Percentiles rank a stretch among this genome's conserved stretches.
phyloP scores from a whole-genome alignment of 2,888 invertebrate species.

The Idaea biselata region DNA sequence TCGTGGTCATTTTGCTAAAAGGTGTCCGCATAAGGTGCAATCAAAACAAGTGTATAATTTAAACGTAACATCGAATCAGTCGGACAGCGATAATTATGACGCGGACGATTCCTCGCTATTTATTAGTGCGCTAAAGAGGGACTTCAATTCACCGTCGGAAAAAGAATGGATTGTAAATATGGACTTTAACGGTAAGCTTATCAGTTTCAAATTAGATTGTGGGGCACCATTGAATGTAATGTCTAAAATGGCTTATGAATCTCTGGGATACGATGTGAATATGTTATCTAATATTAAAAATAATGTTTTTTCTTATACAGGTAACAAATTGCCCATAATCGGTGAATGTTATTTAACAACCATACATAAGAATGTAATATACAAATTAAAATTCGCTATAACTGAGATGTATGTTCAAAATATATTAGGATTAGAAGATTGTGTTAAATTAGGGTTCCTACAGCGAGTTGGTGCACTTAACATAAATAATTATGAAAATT shows the following conservation, averaged over 20 bases:
- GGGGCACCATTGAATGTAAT: conserved; percentile 6
- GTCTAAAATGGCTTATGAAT: neutral
- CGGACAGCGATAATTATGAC: neutral
- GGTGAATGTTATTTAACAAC: neutral
- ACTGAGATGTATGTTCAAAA: neutral
- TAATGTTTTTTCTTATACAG: neutral
- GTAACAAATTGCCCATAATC: neutral
- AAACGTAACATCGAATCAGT: neutral
- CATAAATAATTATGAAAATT: conserved; percentile 2
- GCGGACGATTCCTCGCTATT: neutral
- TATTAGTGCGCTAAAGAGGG: neutral
- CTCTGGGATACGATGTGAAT: neutral
- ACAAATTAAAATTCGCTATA: neutral
- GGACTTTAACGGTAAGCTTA: conserved; percentile 2
- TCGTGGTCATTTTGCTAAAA: conserved; percentile 1
- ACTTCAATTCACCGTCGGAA: neutral
- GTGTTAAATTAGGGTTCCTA: neutral
- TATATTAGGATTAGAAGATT: neutral
- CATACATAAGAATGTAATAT: neutral
- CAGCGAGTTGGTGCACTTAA: neutral
- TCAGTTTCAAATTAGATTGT: conserved; percentile 6
- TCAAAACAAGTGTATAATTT: neutral
- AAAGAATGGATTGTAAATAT: neutral
- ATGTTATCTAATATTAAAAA: neutral
- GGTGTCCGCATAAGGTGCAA: neutral